Evolutionary conservation across 2,797 vertebrate species (phyloP), one percentile per base, ranked within the genome.

Genomic region (Molossus molossus): DNA sequence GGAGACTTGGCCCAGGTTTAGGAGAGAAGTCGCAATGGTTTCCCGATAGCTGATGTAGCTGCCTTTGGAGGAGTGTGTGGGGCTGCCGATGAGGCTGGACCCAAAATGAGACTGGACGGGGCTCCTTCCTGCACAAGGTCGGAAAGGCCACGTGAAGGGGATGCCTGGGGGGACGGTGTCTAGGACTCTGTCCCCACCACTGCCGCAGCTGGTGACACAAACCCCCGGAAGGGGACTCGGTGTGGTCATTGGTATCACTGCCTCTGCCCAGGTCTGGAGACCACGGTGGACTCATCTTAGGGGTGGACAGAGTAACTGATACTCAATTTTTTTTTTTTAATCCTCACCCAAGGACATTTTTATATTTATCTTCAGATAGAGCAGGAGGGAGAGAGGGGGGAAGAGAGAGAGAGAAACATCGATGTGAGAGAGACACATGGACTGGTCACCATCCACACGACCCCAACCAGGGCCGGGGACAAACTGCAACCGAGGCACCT

Each of bases 21-120:
- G 98, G 94, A 99, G 99, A 77, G 99, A 99, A 97, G 99, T 99
- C 94, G 99, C 99, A 18, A 99, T 99, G 94, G 98, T 98, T 91
- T 98, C 98, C 97, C 99, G 99, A 90, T 98, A 99, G 98, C 98
- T 98, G 97, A 98, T 98, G 33, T 98, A 98, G 95, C 98, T 98
- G 97, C 98, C 98, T 97, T 98, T 98, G 96, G 98, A 97, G 50
- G 98, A 83, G 91, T 96, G 96, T 9, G 97, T 69, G 0, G 97
- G 85, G 93, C 96, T 96, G 45, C 97, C 92, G 60, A 95, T 45
- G 1, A 97, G 87, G 53, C 62, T 98, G 83, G 98, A 96, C 93
- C 98, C 98, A 0, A 97, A 97, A 58, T 96, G 97, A 0, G 95
- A 20, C 91, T 97, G 98, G 72, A 85, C 50, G 18, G 98, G 97